Percentiles rank a stretch among this genome's conserved stretches.
Conservation (phyloP, 2,113 vertebrate species). For the Onychorhynchus coronatus region DNA sequence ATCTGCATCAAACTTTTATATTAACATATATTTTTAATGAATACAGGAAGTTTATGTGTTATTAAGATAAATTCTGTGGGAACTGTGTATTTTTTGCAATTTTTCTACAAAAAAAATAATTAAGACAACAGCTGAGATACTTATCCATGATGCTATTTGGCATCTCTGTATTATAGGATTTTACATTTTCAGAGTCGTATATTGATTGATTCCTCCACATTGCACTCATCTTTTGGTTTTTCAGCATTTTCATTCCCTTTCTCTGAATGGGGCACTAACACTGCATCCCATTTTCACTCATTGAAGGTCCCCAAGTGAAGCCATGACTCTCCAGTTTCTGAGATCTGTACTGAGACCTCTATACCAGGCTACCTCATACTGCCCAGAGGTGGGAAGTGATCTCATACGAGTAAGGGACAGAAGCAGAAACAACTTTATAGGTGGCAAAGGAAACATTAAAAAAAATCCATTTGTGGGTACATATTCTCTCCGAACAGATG, state of each 20-base stretch:
- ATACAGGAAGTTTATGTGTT: neutral
- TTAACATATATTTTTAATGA: neutral
- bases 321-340: neutral
- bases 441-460: constrained; percentile 24
- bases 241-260: neutral
- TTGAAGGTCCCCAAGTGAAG: neutral
- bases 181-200: neutral
- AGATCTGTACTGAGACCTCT: neutral
- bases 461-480: constrained; percentile 32
- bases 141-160: neutral
- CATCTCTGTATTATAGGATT: neutral
- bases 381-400: constrained; percentile 36
- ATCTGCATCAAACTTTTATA: neutral
- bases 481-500: constrained; percentile 40
- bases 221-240: neutral
- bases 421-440: constrained; percentile 19
- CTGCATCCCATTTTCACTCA: neutral
- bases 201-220: neutral
- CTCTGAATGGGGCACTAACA: neutral
- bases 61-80: neutral
- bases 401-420: neutral
- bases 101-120: neutral
- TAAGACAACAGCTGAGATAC: neutral
- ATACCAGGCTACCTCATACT: neutral
- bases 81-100: neutral